Evolutionary conservation across 2,113 vertebrate species (phyloP).

Genomic region (Engystomops pustulosus): DNA sequence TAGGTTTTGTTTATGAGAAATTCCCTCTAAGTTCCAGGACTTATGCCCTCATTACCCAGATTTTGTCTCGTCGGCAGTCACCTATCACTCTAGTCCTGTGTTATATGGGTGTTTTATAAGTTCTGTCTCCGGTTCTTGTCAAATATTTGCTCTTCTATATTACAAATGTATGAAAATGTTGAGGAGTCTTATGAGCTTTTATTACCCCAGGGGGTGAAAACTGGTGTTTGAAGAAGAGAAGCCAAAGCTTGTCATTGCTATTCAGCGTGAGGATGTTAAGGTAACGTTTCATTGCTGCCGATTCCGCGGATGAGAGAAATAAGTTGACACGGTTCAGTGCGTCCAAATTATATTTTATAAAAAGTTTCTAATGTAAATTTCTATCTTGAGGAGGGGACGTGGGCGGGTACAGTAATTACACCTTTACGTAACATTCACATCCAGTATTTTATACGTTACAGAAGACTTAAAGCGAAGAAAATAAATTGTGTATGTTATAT

Average conservation of each 20-base stretch:
- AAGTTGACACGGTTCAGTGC: not conserved
- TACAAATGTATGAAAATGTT: slow-evolving; percentile 60
- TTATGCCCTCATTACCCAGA: not conserved
- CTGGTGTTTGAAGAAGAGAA: not conserved
- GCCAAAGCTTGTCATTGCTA: slow-evolving; percentile 30
- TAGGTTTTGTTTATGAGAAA: too few relatives aligned
- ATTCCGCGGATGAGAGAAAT: slow-evolving; percentile 11
- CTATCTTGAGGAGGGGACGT: not conserved
- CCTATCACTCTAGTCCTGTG: not conserved
- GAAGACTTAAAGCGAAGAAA: not conserved
- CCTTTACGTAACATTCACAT: not conserved
- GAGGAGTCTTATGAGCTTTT: slow-evolving; percentile 44
- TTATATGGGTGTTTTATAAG: not conserved
- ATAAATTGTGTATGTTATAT: not conserved
- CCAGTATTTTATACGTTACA: not conserved
- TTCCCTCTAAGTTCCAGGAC: not conserved
- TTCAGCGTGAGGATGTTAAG: slow-evolving; percentile 18
- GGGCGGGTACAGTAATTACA: slow-evolving; percentile 31
- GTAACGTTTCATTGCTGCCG: slow-evolving; percentile 4
- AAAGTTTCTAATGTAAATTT: slow-evolving; percentile 25
- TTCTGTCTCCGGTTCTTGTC: slow-evolving; percentile 4
- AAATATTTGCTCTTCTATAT: slow-evolving; percentile 59
- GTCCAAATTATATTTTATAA: slow-evolving; percentile 26
- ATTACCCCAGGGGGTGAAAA: slow-evolving; percentile 43
- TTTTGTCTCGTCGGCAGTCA: not conserved